Percentiles rank a stretch among this genome's conserved stretches.
phyloP scores from a whole-genome alignment of 2,797 vertebrate species.

The Anableps anableps region DNA sequence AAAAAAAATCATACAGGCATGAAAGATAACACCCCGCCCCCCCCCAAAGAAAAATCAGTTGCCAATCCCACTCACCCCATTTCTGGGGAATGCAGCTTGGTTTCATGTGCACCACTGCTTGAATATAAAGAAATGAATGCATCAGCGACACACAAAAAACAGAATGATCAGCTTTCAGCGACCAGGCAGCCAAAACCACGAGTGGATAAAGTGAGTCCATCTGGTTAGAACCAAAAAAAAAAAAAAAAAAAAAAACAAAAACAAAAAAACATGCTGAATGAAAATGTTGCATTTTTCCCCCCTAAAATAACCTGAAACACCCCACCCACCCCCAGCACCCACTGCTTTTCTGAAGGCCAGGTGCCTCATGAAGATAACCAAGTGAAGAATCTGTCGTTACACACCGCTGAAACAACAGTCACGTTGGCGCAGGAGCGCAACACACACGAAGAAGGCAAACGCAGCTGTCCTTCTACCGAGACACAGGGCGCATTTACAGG shows the following conservation, averaged over 20 bases:
- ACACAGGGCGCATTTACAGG: conserved; percentile 74
- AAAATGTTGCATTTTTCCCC: conserved; percentile 58
- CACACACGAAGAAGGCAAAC: conserved; percentile 58
- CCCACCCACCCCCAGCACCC: conserved; percentile 25
- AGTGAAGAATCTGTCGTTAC: conserved; percentile 64
- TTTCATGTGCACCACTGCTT: conserved; percentile 42
- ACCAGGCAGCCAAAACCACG: conserved; percentile 74
- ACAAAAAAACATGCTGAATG: conserved; percentile 54
- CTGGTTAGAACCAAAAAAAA: conserved; percentile 42
- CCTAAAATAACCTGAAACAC: conserved; percentile 56
- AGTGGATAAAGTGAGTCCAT: conserved; percentile 72
- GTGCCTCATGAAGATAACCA: conserved; percentile 69
- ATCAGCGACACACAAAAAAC: conserved; percentile 66
- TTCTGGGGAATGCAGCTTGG: conserved; percentile 12
- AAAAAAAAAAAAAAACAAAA: conserved; percentile 22
- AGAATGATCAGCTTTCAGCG: conserved; percentile 73
- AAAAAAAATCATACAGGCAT: conserved; percentile 12
- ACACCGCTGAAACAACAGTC: conserved; percentile 74
- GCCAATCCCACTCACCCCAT: conserved; percentile 37
- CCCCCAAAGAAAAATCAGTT: conserved; percentile 35
- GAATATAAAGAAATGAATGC: conserved; percentile 63
- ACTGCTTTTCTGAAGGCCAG: conserved; percentile 52
- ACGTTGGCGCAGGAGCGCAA: conserved; percentile 53
- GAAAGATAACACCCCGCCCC: neutral
- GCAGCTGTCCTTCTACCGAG: conserved; percentile 74